phyloP scores from a whole-genome alignment of 2,113 vertebrate genomes.

The Phasianus colchicus region DNA sequence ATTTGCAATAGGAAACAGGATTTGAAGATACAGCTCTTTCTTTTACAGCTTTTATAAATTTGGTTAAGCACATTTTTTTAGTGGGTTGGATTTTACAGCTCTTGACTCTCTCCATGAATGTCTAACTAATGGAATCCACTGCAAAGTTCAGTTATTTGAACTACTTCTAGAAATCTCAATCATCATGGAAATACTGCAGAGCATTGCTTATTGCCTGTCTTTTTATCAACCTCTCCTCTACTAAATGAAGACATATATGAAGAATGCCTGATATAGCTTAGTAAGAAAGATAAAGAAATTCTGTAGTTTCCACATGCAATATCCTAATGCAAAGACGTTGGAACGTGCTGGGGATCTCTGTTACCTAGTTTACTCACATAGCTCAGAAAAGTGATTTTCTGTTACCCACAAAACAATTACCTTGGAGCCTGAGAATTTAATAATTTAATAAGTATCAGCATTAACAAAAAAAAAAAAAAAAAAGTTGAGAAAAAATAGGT shows the following conservation, averaged over 20 bases:
- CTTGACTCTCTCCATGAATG: background rate
- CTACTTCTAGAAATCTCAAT: background rate
- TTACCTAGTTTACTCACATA: background rate
- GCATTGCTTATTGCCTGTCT: background rate
- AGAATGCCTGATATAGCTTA: background rate
- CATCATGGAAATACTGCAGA: background rate
- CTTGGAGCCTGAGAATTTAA: background rate
- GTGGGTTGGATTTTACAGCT: background rate
- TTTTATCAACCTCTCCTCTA: background rate
- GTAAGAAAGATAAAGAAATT: background rate
- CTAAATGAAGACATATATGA: background rate
- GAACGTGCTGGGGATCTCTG: rapidly evolving
- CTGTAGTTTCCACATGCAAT: background rate
- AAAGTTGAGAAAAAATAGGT: background rate
- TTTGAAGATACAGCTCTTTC: background rate
- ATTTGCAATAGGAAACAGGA: rapidly evolving
- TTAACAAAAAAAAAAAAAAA: background rate
- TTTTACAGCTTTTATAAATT: background rate
- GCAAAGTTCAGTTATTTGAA: background rate
- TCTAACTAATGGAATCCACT: background rate
- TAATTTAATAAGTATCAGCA: background rate
- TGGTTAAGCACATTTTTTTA: background rate
- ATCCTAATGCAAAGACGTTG: background rate
- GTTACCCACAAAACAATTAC: background rate
- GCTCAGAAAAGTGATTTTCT: background rate